phyloP scores from a whole-genome alignment of 2,113 vertebrate genomes.

The Rhinopomastus cyanomelas region DNA sequence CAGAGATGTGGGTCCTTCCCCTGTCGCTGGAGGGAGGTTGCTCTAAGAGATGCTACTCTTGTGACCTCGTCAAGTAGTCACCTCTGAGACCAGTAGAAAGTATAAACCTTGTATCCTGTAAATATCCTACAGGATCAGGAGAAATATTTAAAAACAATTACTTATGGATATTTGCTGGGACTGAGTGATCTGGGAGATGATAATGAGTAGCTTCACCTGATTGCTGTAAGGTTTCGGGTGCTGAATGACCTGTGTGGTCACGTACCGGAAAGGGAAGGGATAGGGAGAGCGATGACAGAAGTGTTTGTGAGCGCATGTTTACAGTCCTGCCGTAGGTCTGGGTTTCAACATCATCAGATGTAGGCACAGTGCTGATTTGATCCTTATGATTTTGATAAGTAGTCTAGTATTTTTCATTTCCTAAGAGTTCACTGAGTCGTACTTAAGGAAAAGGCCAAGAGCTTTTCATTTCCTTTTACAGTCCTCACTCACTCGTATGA shows the following conservation, averaged over 20 bases:
- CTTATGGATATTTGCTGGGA: not conserved
- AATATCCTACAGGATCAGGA: not conserved
- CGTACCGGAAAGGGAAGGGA: rapidly evolving
- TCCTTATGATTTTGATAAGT: not conserved
- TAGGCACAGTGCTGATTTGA: not conserved
- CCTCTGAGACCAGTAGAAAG: not conserved
- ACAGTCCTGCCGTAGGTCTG: not conserved
- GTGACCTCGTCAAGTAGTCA: not conserved
- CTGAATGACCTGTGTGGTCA: not conserved
- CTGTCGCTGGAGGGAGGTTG: not conserved
- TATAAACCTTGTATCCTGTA: not conserved
- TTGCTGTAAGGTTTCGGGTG: not conserved
- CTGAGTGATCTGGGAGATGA: not conserved
- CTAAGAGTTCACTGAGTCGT: not conserved
- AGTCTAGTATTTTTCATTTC: not conserved
- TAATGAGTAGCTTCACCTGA: not conserved
- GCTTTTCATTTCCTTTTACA: not conserved
- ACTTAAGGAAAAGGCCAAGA: not conserved
- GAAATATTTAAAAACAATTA: not conserved
- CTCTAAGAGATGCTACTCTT: not conserved
- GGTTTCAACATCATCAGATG: not conserved
- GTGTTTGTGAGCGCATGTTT: not conserved
- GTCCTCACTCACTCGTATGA: not conserved
- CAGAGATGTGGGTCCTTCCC: not conserved
- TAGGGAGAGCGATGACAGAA: not conserved